Evolutionary conservation across 2,888 invertebrate genomes (phyloP), one percentile per base, ranked within the genome.

Genomic region (Drosophila niveifrons): DNA sequence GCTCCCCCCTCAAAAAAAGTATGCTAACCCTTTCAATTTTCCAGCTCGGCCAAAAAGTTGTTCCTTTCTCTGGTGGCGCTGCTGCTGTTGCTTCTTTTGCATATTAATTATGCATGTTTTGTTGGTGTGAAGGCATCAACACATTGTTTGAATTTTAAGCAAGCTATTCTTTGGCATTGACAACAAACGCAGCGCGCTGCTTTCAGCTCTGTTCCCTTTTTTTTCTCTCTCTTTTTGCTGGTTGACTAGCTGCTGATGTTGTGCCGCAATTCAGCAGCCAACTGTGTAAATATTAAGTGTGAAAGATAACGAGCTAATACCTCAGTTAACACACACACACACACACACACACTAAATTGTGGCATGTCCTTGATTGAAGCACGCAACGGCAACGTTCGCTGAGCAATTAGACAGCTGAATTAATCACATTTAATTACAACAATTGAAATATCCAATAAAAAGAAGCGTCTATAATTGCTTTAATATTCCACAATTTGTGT

Each of bases 111-210:
- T 89, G 89, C 88, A 88, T 83, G 80, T 84, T 77, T 68, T 68
- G 82, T 78, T 77, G 88, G 89, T 88, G 90, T 88, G 90, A 90
- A 88, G 80, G 86, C 90, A 81, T 88, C 82, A 90, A 88, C 90
- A 90, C 89, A 89, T 91, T 86, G 88, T 88, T 86, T 83, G 87
- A 83, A 86, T 88, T 88, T 89, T 74, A 74, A 88, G 80, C 82
- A 79, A 84, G 44, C 55, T n/a, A 44, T 56, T 44, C 88, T 84
- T 78, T 78, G 64, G 66, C 82, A 87, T 34, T 55, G 31, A 28
- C 65, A 53, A 41, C 48, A 3, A 53, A 46, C 48, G 4, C 29
- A 15, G 28, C 29, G 2, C 29, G 2, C 18, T 9, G 31, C 31
- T 31, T 10, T 31, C n/a, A n/a, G 31, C 6, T 3, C n/a, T 34